phyloP scores from a whole-genome alignment of 2,797 vertebrate species.

The Anisognathus igniventris region DNA sequence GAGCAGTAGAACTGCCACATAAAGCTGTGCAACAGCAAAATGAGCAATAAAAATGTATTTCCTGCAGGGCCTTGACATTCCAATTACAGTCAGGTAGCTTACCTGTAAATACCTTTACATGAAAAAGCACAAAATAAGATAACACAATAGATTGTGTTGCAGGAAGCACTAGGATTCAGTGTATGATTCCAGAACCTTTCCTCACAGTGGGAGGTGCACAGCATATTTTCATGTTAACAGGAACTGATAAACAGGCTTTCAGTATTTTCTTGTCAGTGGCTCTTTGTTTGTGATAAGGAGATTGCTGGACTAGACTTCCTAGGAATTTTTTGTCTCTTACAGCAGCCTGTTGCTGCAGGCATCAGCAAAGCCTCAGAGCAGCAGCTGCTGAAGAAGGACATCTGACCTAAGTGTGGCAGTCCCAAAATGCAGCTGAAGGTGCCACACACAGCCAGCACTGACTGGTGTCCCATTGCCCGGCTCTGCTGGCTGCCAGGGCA shows the following conservation, averaged over 20 bases:
- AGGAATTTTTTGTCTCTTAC: not conserved
- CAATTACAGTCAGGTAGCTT: not conserved
- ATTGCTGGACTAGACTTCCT: not conserved
- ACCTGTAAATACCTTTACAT: not conserved
- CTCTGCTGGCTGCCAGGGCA: not conserved
- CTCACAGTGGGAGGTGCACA: not conserved
- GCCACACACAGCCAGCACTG: accelerated
- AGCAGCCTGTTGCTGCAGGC: not conserved
- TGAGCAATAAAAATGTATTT: not conserved
- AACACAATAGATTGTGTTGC: not conserved
- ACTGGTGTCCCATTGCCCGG: accelerated
- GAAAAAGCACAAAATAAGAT: not conserved
- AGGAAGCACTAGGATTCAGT: not conserved
- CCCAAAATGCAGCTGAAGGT: not conserved
- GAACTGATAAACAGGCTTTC: slow-evolving; percentile 16
- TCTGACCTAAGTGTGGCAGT: not conserved
- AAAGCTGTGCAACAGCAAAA: not conserved
- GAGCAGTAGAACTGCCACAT: not conserved
- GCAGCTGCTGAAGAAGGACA: not conserved
- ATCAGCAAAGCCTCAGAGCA: not conserved
- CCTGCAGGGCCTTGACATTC: not conserved
- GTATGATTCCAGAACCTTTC: not conserved
- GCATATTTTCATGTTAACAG: not conserved
- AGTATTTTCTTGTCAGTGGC: not conserved
- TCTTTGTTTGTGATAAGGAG: slow-evolving; percentile 18